Base-by-base conservation (phyloP, 2,888 invertebrate species). In the Folsomia candida region DNA sequence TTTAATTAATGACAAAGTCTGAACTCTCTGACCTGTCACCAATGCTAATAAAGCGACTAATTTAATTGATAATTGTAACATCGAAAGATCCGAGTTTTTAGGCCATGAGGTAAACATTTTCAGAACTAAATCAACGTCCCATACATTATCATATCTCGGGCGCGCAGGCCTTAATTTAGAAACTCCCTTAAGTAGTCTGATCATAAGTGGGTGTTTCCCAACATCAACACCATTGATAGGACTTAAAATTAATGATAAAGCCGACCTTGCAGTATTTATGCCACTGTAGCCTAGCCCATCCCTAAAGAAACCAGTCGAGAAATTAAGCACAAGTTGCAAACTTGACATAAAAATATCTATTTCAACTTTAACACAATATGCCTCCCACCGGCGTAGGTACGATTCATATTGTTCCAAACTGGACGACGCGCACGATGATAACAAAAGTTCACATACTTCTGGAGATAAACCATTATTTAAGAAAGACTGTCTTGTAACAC, bases 71-170 rank as follows among this genome's bases (percentile, higher is more conserved):
- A n/a, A n/a, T n/a, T n/a, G n/a, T n/a, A n/a, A n/a, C n/a, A n/a
- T n/a, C n/a, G n/a, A n/a, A n/a, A n/a, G n/a, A n/a, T n/a, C n/a
- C n/a, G n/a, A n/a, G n/a, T n/a, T n/a, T n/a, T n/a, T n/a, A n/a
- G n/a, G n/a, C 67, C 67, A 65, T 0, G 37, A 25, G 6, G 20
- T 24, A 18, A 74, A 54, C 1, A 60, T 58, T 20, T 54, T 25
- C 11, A 75, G 26, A 6, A 77, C 58, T 4, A 24, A 3, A 20
- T 37, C 54, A 1, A 67, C n/a, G n/a, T n/a, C n/a, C n/a, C n/a
- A n/a, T n/a, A n/a, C n/a, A n/a, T n/a, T n/a, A n/a, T n/a, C n/a
- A 58, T 76, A 76, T 37, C 47, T 59, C 9, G 71, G 63, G 1
- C 4, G 14, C 3, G 71, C 64, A 20, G 74, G 74, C 26, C 67